phyloP scores from a whole-genome alignment of 2,113 vertebrate genomes.

The Tychaedon coryphoeus region DNA sequence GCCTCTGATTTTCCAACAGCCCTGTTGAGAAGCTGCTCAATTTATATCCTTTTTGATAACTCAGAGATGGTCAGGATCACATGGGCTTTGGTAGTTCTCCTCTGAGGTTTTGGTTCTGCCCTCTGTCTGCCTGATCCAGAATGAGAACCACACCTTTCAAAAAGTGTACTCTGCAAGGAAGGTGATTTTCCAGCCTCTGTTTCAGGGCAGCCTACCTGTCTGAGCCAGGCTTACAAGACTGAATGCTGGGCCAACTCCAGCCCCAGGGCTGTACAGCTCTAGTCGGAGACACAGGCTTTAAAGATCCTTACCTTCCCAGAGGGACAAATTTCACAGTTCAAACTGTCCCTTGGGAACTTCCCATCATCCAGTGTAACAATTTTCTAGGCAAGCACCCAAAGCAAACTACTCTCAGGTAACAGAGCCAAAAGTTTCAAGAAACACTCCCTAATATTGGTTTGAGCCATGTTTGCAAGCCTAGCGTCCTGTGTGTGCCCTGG shows the following conservation, averaged over 20 bases:
- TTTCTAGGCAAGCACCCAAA: background rate
- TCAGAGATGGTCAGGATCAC: background rate
- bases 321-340: background rate
- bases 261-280: background rate
- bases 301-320: background rate
- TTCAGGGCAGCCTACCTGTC: background rate
- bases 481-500: fast-evolving
- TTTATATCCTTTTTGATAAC: background rate
- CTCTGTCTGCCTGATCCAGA: background rate
- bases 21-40: background rate
- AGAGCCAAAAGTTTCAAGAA: background rate
- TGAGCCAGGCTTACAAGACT: background rate
- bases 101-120: background rate
- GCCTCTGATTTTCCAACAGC: background rate
- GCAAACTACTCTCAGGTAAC: background rate
- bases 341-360: background rate
- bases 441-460: background rate
- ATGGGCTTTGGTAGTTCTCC: background rate
- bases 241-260: background rate
- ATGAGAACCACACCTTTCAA: background rate
- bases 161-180: background rate
- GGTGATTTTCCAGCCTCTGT: background rate
- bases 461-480: background rate
- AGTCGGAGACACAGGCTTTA: background rate
- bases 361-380: fast-evolving